A percentile compares a stretch with the other conserved stretches of the same genome.
Conservation (phyloP, 2,113 vertebrate genomes). For the Lepisosteus oculatus region DNA sequence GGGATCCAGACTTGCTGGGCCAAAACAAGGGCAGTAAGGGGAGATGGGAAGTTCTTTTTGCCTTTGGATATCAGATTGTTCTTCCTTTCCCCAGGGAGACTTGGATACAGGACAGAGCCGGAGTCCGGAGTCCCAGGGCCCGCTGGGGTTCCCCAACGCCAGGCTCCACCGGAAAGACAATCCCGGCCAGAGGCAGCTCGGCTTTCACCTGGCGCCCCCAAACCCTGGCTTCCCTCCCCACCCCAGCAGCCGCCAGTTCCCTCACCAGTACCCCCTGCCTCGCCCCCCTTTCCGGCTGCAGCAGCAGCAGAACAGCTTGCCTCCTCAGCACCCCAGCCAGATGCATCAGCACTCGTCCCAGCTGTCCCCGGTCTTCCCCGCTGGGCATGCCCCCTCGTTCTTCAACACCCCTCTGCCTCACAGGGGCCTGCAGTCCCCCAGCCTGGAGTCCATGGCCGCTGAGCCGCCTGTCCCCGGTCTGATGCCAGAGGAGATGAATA, state of each 20-base stretch:
- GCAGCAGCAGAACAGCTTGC: conserved; percentile 64
- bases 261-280: conserved; percentile 76
- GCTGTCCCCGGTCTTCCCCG: conserved; percentile 79
- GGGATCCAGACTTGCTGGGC: no score
- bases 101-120: conserved; percentile 80
- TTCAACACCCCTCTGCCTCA: conserved; percentile 78
- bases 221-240: conserved; percentile 73
- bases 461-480: conserved; percentile 65
- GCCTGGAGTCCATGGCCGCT: conserved; percentile 72
- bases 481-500: conserved; percentile 74
- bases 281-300: conserved; percentile 80
- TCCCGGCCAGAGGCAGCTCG: conserved; percentile 78
- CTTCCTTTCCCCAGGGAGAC: conserved; percentile 69
- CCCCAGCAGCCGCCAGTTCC: conserved; percentile 70
- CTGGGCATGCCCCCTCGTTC: conserved; percentile 75
- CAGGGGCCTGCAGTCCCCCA: conserved; percentile 80
- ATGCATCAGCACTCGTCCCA: conserved; percentile 66
- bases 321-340: conserved; percentile 70
- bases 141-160: conserved; percentile 69
- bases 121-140: conserved; percentile 80
- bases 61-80: background rate
- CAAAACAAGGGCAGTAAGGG: no score
- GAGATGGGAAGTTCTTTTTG: no score
- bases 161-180: conserved; percentile 90
- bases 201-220: conserved; percentile 83